Base-by-base conservation (phyloP, 1,140 invertebrate species). In the Aethina tumida region DNA sequence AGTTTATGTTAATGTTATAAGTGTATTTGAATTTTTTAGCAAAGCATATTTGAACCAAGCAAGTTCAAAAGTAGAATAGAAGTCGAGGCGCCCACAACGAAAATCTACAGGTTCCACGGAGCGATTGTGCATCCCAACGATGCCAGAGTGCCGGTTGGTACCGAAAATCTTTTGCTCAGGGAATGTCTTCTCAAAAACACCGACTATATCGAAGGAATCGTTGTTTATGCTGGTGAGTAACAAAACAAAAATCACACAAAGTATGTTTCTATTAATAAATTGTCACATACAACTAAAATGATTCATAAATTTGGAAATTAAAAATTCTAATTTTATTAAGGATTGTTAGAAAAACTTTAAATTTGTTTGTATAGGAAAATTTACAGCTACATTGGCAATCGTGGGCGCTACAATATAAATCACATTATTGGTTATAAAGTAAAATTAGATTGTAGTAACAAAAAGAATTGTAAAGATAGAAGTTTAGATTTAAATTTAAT, bases 171-270 rank as follows among this genome's bases (percentile, higher is more conserved):
- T 42, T 67, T 99, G 39, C 71, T 98, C 21, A 71, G 94, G 55
- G 94, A 95, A 55, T 97, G 93, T 66, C 73, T 89, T 42, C 70
- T 98, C 24, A 93, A 95, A 63, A 97, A 98, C 60, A 84, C 85
- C 1, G 82, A 88, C 53, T 97, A 79, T 62, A 77, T 97, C 22
- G 94, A 98, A 62, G 95, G 95, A 38, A 84, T 99, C 52, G 92
- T 97, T 22, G 84, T 99, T 17, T 98, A 97, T 72, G 90, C 94
- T 40, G 91, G 82, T 82, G 62, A 64, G 47, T 47, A 36, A 24
- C 37, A 31, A 30, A 38, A 0, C 9, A 24, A 26, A n/a, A n/a
- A n/a, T n/a, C n/a, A n/a, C n/a, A n/a, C n/a, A n/a, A n/a, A n/a
- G n/a, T n/a, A n/a, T n/a, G n/a, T n/a, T n/a, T n/a, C n/a, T n/a